phyloP scores from a whole-genome alignment of 2,888 invertebrate genomes.

The Drosophila infuscata region DNA sequence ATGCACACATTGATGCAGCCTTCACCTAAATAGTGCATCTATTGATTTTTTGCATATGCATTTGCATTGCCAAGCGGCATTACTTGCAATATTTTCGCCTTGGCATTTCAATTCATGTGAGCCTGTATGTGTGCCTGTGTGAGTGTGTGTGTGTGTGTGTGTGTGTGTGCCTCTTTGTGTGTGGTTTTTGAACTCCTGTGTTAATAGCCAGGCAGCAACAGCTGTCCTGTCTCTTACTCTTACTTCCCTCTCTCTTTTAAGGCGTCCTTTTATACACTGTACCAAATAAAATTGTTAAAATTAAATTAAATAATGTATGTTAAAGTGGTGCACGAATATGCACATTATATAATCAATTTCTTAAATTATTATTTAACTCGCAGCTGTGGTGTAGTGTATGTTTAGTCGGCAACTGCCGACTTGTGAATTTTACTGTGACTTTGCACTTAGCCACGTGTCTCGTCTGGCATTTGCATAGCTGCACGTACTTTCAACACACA shows the following conservation, averaged over 20 bases:
- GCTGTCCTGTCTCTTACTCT: constrained; percentile 50
- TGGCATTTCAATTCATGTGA: constrained; percentile 14
- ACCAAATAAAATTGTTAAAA: neutral
- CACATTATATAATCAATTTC: neutral
- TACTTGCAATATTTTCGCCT: constrained; percentile 41
- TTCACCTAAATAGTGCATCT: constrained; percentile 73
- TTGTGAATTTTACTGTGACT: constrained; percentile 7
- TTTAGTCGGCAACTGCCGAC: neutral
- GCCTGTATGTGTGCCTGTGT: constrained; percentile 11
- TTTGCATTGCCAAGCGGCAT: constrained; percentile 61
- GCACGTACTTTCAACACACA: constrained; percentile 53
- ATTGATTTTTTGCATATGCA: constrained; percentile 68
- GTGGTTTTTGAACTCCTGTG: constrained; percentile 40
- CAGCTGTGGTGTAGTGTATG: neutral
- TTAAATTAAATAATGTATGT: neutral
- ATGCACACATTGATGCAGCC: constrained; percentile 50
- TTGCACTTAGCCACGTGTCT: constrained; percentile 64
- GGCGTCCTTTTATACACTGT: neutral
- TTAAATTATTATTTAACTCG: neutral
- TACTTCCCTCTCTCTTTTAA: neutral
- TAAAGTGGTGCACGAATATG: neutral
- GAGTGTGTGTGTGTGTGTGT: constrained; percentile 5
- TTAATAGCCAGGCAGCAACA: constrained; percentile 60
- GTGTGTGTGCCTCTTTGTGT: neutral
- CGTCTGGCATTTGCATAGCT: constrained; percentile 62